These are phyloP conservation scores for Chrysodeixis includens DNA, from an alignment of 2,888 invertebrate species.

Conservation along the genomic window DNA sequence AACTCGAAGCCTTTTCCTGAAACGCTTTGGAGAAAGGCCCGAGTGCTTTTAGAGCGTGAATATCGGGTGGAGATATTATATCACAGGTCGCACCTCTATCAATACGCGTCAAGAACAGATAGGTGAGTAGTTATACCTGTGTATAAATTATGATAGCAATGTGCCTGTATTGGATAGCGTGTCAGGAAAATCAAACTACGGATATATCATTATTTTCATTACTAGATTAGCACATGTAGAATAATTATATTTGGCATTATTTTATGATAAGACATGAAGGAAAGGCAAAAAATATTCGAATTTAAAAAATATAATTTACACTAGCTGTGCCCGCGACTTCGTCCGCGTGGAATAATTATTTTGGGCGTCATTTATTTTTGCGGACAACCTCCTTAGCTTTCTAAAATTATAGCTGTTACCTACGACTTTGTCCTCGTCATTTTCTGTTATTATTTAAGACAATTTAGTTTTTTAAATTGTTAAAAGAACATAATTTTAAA, in stretches of 20 bases:
- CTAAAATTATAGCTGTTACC: too few relatives aligned
- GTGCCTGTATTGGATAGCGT: not conserved
- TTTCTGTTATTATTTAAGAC: too few relatives aligned
- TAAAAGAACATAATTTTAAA: too few relatives aligned
- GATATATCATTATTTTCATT: not conserved
- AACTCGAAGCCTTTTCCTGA: slow-evolving; percentile 61
- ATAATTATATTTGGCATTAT: not conserved
- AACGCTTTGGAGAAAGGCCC: slow-evolving; percentile 46
- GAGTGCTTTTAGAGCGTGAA: slow-evolving; percentile 50
- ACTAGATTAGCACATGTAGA: not conserved
- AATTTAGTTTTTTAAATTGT: too few relatives aligned
- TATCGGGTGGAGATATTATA: slow-evolving; percentile 48
- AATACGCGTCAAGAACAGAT: slow-evolving; percentile 27
- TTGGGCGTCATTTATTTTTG: too few relatives aligned
- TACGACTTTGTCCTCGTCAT: too few relatives aligned
- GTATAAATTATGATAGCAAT: not conserved
- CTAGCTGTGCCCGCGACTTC: too few relatives aligned
- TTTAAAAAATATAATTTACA: too few relatives aligned
- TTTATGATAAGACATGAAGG: not conserved
- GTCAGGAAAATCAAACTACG: not conserved
- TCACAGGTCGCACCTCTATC: slow-evolving; percentile 23
- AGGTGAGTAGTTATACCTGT: slow-evolving; percentile 13
- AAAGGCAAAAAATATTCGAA: too few relatives aligned
- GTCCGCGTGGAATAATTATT: too few relatives aligned
- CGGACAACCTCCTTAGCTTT: too few relatives aligned